phyloP scores from a whole-genome alignment of 1,140 invertebrate species.

The Papilio polyxenes region DNA sequence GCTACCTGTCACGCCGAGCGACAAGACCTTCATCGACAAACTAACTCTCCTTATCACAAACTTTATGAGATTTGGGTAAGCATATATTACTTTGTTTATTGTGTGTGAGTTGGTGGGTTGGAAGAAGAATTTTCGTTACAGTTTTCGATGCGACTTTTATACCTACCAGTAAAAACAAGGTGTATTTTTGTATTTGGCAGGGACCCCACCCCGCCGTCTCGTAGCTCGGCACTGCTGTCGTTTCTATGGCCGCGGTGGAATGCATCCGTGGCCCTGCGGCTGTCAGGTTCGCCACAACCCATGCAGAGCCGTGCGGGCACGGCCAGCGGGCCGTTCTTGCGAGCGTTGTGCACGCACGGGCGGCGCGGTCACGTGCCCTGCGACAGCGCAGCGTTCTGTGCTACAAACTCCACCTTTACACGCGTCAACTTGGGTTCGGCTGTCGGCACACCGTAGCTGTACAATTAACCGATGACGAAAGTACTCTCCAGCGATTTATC shows the following conservation, averaged over 20 bases:
- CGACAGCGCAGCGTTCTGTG: slow-evolving; percentile 47
- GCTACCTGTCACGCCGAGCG: slow-evolving; percentile 49
- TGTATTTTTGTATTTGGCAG: not conserved
- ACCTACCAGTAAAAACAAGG: not conserved
- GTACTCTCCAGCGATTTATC: no score
- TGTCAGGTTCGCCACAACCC: not conserved
- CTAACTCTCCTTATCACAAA: slow-evolving; percentile 63
- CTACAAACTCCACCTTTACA: no score
- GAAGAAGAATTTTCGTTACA: not conserved
- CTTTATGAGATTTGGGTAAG: slow-evolving; percentile 73
- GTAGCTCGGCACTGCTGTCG: no score
- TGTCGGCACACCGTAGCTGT: not conserved
- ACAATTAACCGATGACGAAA: no score
- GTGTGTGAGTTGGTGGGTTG: not conserved
- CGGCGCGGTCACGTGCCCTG: slow-evolving; percentile 58
- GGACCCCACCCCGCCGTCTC: slow-evolving; percentile 3
- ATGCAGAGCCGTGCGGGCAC: not conserved
- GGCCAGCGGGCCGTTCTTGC: slow-evolving; percentile 46
- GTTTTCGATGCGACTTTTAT: not conserved
- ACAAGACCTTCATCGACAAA: slow-evolving; percentile 58
- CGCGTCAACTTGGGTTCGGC: not conserved
- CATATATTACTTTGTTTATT: slow-evolving; percentile 7
- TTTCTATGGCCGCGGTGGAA: slow-evolving; percentile 3
- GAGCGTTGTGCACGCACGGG: slow-evolving; percentile 57
- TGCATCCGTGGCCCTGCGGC: not conserved